Conservation (phyloP, 1,140 invertebrate genomes). For the Argopecten irradians region DNA sequence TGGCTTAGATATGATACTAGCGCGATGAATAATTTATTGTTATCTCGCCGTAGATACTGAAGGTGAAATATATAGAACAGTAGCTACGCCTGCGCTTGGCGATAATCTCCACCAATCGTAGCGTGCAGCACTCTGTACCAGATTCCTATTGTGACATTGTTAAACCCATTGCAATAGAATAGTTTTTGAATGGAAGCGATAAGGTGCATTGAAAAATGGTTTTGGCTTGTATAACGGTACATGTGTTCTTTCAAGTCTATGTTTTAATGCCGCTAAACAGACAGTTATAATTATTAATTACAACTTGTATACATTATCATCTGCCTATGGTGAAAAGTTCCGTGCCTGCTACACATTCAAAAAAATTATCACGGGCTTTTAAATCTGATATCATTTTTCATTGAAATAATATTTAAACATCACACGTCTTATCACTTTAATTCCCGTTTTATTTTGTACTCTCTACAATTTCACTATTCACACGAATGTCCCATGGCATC, state of each 20-base stretch:
- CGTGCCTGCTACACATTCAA: neutral
- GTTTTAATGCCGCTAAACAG: neutral
- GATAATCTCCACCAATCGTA: too few relatives aligned
- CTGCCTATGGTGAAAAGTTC: neutral
- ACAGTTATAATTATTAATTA: slow-evolving; percentile 3
- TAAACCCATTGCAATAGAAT: neutral
- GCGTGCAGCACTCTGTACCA: neutral
- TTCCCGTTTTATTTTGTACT: too few relatives aligned
- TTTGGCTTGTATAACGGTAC: neutral
- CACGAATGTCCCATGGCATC: too few relatives aligned
- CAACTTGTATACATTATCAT: neutral
- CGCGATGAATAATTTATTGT: too few relatives aligned
- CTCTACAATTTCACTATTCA: too few relatives aligned
- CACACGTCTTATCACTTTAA: too few relatives aligned
- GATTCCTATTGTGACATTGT: neutral
- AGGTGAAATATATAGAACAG: neutral
- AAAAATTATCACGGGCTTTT: too few relatives aligned
- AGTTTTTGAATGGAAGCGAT: neutral
- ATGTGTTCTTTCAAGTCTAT: neutral
- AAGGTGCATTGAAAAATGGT: neutral
- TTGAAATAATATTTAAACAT: too few relatives aligned
- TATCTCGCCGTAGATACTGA: neutral
- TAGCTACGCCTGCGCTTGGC: neutral
- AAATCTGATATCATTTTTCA: too few relatives aligned
- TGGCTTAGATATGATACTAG: too few relatives aligned